Evolutionary conservation across 2,113 vertebrate species (phyloP).

Genomic region (Atrichornis clamosus): DNA sequence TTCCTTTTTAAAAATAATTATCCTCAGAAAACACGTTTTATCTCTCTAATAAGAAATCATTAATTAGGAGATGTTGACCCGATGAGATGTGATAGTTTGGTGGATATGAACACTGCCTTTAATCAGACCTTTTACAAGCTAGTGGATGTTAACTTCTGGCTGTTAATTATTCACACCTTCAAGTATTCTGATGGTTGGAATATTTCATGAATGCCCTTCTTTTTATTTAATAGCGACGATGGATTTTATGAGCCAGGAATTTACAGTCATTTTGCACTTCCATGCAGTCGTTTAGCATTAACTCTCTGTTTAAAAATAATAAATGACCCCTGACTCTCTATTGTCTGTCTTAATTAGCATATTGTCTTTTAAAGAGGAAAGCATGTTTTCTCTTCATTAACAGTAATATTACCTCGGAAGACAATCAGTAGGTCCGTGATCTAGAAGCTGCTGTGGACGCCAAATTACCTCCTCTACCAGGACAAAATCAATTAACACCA

Average conservation of each 20-base stretch:
- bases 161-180: constrained; percentile 72
- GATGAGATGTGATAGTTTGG: constrained; percentile 59
- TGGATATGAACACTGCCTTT: constrained; percentile 70
- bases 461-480: constrained; percentile 80
- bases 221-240: constrained; percentile 51
- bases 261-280: constrained; percentile 64
- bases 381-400: constrained; percentile 84
- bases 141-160: constrained; percentile 63
- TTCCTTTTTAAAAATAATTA: constrained; percentile 19
- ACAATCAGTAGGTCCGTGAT: constrained; percentile 75
- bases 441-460: constrained; percentile 71
- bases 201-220: constrained; percentile 57
- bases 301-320: constrained; percentile 72
- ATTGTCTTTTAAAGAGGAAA: constrained; percentile 76
- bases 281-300: constrained; percentile 62
- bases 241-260: constrained; percentile 71
- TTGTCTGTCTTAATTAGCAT: constrained; percentile 76
- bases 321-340: constrained; percentile 71
- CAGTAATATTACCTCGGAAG: constrained; percentile 78
- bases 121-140: constrained; percentile 76
- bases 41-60: constrained; percentile 53
- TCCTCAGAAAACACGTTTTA: constrained; percentile 30
- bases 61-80: constrained; percentile 75
- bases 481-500: constrained; percentile 88
- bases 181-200: constrained; percentile 46